Conservation (phyloP, 2,113 vertebrate species). For the Halcyon senegalensis region DNA sequence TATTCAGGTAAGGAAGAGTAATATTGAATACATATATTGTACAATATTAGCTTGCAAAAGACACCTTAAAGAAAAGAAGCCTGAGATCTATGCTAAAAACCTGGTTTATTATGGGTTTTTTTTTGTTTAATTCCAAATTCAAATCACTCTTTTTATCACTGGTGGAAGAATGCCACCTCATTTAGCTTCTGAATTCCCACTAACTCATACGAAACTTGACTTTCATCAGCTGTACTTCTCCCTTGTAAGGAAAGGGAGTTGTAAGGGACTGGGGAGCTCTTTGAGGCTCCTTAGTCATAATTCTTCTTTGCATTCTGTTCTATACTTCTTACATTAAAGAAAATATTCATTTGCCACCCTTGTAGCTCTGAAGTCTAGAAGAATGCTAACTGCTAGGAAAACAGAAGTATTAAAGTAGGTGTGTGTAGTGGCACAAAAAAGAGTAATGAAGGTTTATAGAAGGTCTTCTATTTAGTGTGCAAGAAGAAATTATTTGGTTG, state of each 20-base stretch:
- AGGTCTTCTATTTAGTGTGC: neutral
- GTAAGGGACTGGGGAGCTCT: fast-evolving
- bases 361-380: neutral
- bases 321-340: neutral
- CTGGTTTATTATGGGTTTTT: neutral
- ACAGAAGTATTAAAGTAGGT: neutral
- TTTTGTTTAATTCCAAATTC: neutral
- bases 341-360: neutral
- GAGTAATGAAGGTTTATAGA: neutral
- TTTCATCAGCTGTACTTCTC: neutral
- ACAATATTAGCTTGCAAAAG: neutral
- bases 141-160: neutral
- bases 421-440: neutral
- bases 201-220: fast-evolving
- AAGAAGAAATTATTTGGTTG: neutral
- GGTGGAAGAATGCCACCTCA: neutral
- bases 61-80: neutral
- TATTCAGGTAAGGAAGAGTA: neutral
- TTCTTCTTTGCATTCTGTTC: neutral
- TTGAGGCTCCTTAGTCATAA: neutral
- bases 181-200: neutral
- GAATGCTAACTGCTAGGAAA: neutral
- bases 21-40: fast-evolving
- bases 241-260: neutral
- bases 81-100: fast-evolving